Evolutionary conservation across 2,888 invertebrate species (phyloP), one percentile per base, ranked within the genome.

Genomic region (Nemotelus nigrinus): DNA sequence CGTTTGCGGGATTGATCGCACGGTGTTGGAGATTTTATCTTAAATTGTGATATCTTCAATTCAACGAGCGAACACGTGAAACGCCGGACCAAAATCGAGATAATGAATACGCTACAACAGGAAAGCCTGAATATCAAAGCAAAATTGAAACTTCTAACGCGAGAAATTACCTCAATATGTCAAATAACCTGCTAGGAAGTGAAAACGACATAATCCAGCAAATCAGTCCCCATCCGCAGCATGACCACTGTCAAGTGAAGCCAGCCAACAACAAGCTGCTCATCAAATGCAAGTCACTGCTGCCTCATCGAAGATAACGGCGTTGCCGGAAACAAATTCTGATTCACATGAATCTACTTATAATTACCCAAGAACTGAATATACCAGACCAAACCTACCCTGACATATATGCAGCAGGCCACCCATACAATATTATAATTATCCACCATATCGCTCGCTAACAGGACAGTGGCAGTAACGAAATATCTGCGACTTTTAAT

Each of bases 371-470:
- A 25, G 77, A n/a, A n/a, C 78, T 2, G 76, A 78, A 47, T 65
- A 47, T 47, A n/a, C 63, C 64, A 10, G 77, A 77, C 60, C 77
- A 77, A 57, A 75, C 70, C 41, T 76, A 78, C 10, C 50, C 77
- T 1, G 78, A 78, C 67, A 76, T 79, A 48, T 78, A 79, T 44
- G 76, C 63, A 10, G 47, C 79, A 25, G 63, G 75, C 10, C 74
- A 67, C n/a, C 53, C 25, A 70, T 60, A 60, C 63, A 70, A 6
- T 77, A 77, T 48, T 76, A 76, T 55, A 72, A 76, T 50, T 79
- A 76, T 60, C 72, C 79, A 74, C 78, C 79, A 48, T 78, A 79
- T 77, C 74, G 77, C 2, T 77, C 79, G 43, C 79, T 78, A 70
- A 58, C 78, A 45, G 77, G 78, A 25, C 78, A 79, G 45, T 79